Conservation (phyloP, 2,797 vertebrate species). For the Tamandua tetradactyla region DNA sequence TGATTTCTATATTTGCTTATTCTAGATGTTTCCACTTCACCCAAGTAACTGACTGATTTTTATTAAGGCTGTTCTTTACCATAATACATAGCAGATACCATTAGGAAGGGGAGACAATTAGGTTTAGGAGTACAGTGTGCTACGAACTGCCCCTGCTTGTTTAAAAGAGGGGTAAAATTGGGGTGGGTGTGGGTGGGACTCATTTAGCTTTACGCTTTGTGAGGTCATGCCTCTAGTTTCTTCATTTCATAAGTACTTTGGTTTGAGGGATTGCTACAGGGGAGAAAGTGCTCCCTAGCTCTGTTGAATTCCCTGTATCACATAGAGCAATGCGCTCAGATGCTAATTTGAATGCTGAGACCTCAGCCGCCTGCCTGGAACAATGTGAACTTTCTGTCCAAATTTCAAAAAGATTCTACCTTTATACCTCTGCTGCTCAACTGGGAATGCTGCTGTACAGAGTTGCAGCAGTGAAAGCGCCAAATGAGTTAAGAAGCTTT, state of each 20-base stretch:
- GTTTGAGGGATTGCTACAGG: neutral
- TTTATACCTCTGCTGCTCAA: neutral
- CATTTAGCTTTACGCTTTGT: neutral
- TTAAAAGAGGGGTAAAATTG: neutral
- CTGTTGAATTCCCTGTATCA: neutral
- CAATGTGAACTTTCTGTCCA: neutral
- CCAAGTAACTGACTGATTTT: neutral
- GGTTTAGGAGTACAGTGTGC: neutral
- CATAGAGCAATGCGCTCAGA: neutral
- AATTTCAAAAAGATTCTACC: neutral
- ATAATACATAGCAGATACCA: too few species aligned
- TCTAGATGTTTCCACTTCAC: neutral
- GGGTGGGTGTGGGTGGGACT: neutral
- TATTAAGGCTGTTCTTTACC: too few species aligned
- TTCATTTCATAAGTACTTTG: neutral
- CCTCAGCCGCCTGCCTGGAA: neutral
- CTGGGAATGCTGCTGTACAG: neutral
- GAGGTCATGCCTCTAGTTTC: neutral
- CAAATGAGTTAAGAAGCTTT: slow-evolving; percentile 61
- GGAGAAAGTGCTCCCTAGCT: neutral
- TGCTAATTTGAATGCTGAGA: neutral
- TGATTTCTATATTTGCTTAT: neutral
- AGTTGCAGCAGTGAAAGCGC: neutral
- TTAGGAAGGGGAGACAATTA: neutral
- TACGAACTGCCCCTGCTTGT: neutral